These are phyloP conservation scores for Drosophila bifasciata DNA, from an alignment of 1,140 invertebrate genomes.

Conservation along the genomic window DNA sequence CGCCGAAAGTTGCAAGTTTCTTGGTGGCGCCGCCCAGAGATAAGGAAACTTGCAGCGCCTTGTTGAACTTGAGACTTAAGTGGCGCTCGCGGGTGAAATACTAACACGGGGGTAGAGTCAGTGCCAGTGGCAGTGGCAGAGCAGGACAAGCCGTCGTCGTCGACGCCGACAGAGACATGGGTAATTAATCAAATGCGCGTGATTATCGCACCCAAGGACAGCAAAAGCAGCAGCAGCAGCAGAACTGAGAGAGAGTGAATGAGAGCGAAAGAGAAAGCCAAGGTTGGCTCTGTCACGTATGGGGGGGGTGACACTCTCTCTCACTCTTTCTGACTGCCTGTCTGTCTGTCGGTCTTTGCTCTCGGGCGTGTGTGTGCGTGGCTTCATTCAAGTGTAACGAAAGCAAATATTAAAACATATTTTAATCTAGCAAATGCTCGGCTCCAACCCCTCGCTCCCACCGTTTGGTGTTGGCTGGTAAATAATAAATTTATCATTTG, in stretches of 20 bases:
- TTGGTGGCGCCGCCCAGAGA: conserved; percentile 48
- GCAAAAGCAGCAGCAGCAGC: conserved; percentile 21
- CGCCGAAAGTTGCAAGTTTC: conserved; percentile 43
- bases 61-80: conserved; percentile 79
- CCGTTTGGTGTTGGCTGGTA: conserved; percentile 51
- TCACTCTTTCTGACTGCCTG: background rate
- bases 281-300: conserved; percentile 44
- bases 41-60: conserved; percentile 65
- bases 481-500: conserved; percentile 83
- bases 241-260: background rate
- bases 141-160: background rate
- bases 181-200: conserved; percentile 79
- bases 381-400: conserved; percentile 45
- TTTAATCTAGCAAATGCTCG: conserved; percentile 77
- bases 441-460: background rate
- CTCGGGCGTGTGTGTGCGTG: conserved; percentile 19
- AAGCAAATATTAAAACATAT: conserved; percentile 82
- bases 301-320: conserved; percentile 2
- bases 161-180: conserved; percentile 10
- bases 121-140: too few species aligned
- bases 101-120: background rate
- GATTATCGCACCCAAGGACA: conserved; percentile 59
- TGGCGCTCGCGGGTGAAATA: conserved; percentile 27
- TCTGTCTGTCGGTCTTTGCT: background rate
- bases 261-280: conserved; percentile 12